Percentiles rank a stretch among this genome's conserved stretches.
Conservation (phyloP, 2,888 invertebrate genomes). For the Timema cristinae region DNA sequence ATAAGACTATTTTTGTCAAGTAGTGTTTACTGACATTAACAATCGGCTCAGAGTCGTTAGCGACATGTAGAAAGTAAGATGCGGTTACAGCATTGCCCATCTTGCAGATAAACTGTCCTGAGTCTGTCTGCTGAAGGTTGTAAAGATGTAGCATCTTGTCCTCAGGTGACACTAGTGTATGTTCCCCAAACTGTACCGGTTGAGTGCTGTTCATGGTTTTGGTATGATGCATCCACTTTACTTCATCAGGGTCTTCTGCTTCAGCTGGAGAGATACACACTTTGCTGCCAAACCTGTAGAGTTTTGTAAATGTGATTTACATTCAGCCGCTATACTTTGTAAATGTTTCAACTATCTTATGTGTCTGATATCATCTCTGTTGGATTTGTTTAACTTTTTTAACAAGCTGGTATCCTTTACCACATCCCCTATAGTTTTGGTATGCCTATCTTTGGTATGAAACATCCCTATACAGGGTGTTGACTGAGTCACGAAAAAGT, state of each 20-base stretch:
- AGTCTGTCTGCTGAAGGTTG: conserved; percentile 46
- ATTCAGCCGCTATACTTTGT: too few relatives aligned
- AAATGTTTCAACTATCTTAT: too few relatives aligned
- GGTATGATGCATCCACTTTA: conserved; percentile 47
- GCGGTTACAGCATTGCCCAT: conserved; percentile 46
- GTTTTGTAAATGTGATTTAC: neutral
- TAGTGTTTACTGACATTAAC: conserved; percentile 40
- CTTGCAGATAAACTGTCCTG: conserved; percentile 56
- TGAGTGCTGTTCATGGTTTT: neutral
- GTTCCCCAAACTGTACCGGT: conserved; percentile 41
- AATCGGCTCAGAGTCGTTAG: conserved; percentile 45
- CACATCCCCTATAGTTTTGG: too few relatives aligned
- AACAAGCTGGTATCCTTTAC: too few relatives aligned
- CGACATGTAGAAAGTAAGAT: conserved; percentile 52
- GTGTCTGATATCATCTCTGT: too few relatives aligned
- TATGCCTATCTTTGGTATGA: too few relatives aligned
- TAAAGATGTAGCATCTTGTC: conserved; percentile 52
- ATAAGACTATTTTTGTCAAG: too few relatives aligned
- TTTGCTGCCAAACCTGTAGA: conserved; percentile 41
- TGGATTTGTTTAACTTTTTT: too few relatives aligned
- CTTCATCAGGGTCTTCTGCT: conserved; percentile 40
- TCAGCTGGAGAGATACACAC: conserved; percentile 54
- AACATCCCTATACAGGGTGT: too few relatives aligned
- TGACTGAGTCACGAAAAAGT: too few relatives aligned
- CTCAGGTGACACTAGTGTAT: conserved; percentile 45